These are phyloP conservation scores for Chaenodraco wilsoni DNA, from an alignment of 2,797 vertebrate species.

Conservation along the genomic window DNA sequence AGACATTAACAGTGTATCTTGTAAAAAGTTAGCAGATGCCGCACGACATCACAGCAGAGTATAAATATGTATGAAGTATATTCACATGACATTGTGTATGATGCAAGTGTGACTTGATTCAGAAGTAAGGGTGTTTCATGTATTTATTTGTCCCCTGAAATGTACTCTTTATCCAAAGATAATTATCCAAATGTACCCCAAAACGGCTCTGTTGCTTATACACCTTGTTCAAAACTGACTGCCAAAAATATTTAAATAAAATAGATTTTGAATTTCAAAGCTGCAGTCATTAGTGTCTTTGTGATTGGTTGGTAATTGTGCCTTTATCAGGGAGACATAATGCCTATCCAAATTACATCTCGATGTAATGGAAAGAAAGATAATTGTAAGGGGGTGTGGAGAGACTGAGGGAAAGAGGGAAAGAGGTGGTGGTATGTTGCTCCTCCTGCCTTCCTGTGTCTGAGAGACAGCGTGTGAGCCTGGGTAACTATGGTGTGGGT, in stretches of 20 bases:
- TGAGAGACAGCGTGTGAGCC: conserved; percentile 37
- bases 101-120: conserved; percentile 22
- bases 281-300: conserved; percentile 19
- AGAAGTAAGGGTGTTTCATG: conserved; percentile 13
- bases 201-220: not conserved
- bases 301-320: conserved; percentile 24
- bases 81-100: conserved; percentile 14
- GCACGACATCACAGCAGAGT: not conserved
- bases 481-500: conserved; percentile 66
- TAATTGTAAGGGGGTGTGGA: conserved; percentile 3
- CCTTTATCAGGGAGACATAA: conserved; percentile 15
- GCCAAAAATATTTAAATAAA: not conserved
- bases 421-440: conserved; percentile 33
- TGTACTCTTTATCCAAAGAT: conserved; percentile 17
- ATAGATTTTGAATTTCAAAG: not conserved
- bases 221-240: not conserved
- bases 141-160: conserved; percentile 2
- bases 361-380: not conserved
- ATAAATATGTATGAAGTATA: not conserved
- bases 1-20: conserved; percentile 28
- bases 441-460: conserved; percentile 48
- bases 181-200: conserved; percentile 21
- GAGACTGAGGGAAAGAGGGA: conserved; percentile 31
- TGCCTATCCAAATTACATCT: conserved; percentile 9
- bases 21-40: conserved; percentile 15